Conservation (phyloP, 2,113 vertebrate species). For the Gadus chalcogrammus region DNA sequence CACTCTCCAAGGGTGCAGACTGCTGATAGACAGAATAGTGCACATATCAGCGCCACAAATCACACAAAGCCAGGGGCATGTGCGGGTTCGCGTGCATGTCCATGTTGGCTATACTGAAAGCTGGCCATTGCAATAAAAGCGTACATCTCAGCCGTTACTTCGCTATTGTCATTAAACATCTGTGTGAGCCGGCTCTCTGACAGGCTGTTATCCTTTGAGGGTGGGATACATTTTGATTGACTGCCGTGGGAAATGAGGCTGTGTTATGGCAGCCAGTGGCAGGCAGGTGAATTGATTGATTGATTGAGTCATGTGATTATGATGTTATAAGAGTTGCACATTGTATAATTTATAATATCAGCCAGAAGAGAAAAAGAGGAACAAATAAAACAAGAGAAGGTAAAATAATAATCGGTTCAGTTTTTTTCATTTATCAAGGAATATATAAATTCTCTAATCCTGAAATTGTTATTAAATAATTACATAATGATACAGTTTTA, state of each 20-base stretch:
- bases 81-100: neutral
- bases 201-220: neutral
- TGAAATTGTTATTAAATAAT: too few species aligned
- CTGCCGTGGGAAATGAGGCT: conserved; percentile 24
- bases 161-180: neutral
- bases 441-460: too few species aligned
- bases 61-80: too few species aligned
- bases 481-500: too few species aligned
- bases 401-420: too few species aligned
- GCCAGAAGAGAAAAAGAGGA: too few species aligned
- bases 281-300: too few species aligned
- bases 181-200: neutral
- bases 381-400: too few species aligned
- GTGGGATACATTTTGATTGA: conserved; percentile 49
- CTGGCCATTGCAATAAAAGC: neutral
- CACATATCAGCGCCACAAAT: neutral
- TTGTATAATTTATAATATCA: too few species aligned
- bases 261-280: neutral
- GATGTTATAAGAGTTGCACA: too few species aligned
- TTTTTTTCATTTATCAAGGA: too few species aligned
- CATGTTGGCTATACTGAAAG: neutral
- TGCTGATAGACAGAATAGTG: neutral
- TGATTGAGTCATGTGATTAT: too few species aligned
- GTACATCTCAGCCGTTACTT: neutral
- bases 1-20: neutral